phyloP scores from a whole-genome alignment of 2,113 vertebrate species.

The Sisor rabdophorus region DNA sequence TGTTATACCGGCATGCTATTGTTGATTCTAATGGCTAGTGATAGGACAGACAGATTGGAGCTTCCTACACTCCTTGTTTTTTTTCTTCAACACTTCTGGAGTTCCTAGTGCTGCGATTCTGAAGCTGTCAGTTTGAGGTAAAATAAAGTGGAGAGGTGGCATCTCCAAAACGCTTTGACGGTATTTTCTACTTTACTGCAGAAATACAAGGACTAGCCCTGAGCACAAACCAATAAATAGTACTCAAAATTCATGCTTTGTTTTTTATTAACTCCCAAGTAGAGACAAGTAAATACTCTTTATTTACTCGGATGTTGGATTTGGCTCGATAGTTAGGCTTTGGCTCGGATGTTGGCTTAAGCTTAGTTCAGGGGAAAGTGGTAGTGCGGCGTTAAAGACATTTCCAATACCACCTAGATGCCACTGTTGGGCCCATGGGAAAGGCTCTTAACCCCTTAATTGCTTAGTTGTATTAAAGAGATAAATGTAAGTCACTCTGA shows the following conservation, averaged over 20 bases:
- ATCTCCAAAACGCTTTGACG: neutral
- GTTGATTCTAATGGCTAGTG: slow-evolving; percentile 26
- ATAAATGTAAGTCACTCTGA: too few species aligned
- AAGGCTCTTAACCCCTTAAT: too few species aligned
- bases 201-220: neutral
- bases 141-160: slow-evolving; percentile 16
- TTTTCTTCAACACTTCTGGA: slow-evolving; percentile 16
- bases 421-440: too few species aligned
- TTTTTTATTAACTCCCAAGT: neutral
- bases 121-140: slow-evolving; percentile 22
- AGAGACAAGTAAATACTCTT: too few species aligned
- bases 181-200: neutral
- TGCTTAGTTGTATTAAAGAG: too few species aligned
- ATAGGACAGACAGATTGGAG: slow-evolving; percentile 13
- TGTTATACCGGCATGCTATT: neutral
- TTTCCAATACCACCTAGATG: too few species aligned
- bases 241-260: neutral
- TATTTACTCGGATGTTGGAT: too few species aligned
- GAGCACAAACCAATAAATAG: neutral
- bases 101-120: slow-evolving; percentile 8
- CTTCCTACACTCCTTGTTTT: slow-evolving; percentile 27
- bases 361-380: too few species aligned
- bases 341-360: too few species aligned
- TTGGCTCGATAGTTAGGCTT: too few species aligned
- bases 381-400: too few species aligned